These are phyloP conservation scores for Daubentonia madagascariensis DNA, from an alignment of 2,113 vertebrate genomes.

Conservation along the genomic window DNA sequence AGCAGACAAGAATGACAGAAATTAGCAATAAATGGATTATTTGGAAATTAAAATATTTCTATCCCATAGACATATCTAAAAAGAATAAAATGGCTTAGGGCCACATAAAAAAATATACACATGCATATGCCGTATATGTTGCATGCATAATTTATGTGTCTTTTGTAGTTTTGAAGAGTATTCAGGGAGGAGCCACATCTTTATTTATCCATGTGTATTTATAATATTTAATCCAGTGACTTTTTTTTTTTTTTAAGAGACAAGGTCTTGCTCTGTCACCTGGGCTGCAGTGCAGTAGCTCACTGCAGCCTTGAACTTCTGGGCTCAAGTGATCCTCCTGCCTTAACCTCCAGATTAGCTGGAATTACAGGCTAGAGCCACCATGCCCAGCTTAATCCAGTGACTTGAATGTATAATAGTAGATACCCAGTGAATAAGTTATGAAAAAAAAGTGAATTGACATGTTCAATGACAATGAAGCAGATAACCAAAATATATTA, in stretches of 20 bases:
- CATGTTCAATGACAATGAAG: not conserved
- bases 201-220: not conserved
- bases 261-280: too few species aligned
- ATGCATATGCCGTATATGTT: not conserved
- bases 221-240: constrained; percentile 8
- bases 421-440: not conserved
- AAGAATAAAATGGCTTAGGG: not conserved
- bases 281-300: too few species aligned
- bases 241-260: not conserved
- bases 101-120: not conserved
- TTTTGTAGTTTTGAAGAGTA: constrained; percentile 12
- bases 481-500: not conserved
- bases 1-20: not conserved
- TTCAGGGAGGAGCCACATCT: not conserved
- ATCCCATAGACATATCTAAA: not conserved
- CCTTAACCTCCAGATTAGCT: too few species aligned
- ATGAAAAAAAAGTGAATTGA: not conserved
- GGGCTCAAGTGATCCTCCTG: too few species aligned
- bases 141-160: not conserved
- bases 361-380: too few species aligned
- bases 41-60: not conserved
- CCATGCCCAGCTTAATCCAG: not conserved
- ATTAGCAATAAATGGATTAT: constrained; percentile 14
- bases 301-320: too few species aligned
- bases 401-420: not conserved